Evolutionary conservation across 1,140 invertebrate genomes (phyloP), one percentile per base, ranked within the genome.

Genomic region (Procambarus clarkii): DNA sequence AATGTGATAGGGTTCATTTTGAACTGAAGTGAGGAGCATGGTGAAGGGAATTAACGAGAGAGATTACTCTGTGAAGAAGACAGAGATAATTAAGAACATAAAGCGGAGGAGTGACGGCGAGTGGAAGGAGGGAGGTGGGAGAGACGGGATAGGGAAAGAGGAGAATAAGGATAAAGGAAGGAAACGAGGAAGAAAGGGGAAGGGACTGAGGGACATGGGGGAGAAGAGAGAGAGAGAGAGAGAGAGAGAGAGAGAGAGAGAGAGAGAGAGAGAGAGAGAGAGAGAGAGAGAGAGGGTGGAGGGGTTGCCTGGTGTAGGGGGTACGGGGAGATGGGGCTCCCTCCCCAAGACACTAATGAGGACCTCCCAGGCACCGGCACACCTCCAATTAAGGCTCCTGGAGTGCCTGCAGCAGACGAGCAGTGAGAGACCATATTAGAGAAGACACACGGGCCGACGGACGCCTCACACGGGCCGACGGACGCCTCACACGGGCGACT

Each of bases 261-360:
- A 34, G 15, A 58, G n/a, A 15, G 50, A 81, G 24, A 11, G 50
- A 54, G 79, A 13, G 24, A 11, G 54, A 5, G 50, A 58, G 24
- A 45, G 82, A 85, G 13, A 21, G 64, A 76, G 83, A 18, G 64
- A 76, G 64, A 15, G n/a, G 3, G 48, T 5, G n/a, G 50, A 34
- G 50, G 18, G 24, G 8, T 0, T 8, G 46, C 24, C 24, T 2
- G n/a, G 50, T 9, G 46, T 7, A 21, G 18, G 82, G 15, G 9
- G 45, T 60, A 71, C n/a, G 69, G 60, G 11, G 15, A 11, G 13
- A 15, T 24, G 69, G 21, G 69, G 5, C 7, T 50, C 50, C n/a
- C 69, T 46, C 84, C 84, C n/a, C 8, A 69, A 76, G 84, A n/a
- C 84, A 86, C 84, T 86, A 86, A 86, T 86, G 84, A 86, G 84